Conservation (phyloP, 2,888 invertebrate genomes). For the Atethmia centrago region DNA sequence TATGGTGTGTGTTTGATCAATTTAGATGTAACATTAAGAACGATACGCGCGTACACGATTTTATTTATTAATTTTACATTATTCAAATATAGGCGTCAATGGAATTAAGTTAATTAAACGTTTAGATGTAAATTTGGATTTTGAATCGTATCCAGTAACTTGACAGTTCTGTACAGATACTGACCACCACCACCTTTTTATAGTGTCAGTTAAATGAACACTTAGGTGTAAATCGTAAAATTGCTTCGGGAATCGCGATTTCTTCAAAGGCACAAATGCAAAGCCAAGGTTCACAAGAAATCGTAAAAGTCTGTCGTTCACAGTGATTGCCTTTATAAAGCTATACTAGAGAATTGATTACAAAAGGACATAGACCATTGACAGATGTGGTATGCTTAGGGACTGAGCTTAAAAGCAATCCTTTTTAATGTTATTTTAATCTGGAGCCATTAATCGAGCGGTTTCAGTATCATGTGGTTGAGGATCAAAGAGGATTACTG, state of each 20-base stretch:
- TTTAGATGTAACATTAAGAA: conserved; percentile 29
- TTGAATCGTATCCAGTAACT: neutral
- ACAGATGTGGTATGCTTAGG: conserved; percentile 37
- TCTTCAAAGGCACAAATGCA: conserved; percentile 62
- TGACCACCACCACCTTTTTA: conserved; percentile 51
- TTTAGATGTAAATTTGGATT: neutral
- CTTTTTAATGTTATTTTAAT: conserved; percentile 58
- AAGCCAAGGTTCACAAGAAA: conserved; percentile 63
- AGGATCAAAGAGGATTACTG: conserved; percentile 63
- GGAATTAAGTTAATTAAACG: neutral
- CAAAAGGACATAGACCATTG: conserved; percentile 40
- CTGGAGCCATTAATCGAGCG: conserved; percentile 62
- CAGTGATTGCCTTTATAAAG: conserved; percentile 39
- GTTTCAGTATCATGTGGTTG: conserved; percentile 63
- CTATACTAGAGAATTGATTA: conserved; percentile 39
- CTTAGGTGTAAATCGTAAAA: conserved; percentile 71
- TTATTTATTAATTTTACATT: neutral
- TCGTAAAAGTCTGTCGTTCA: conserved; percentile 67
- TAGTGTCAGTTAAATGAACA: conserved; percentile 64
- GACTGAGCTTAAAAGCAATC: conserved; percentile 40
- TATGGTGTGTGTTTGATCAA: conserved; percentile 10
- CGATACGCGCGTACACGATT: neutral
- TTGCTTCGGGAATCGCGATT: conserved; percentile 57
- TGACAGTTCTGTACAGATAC: neutral
- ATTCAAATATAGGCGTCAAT: neutral